Base-by-base conservation (phyloP, 2,113 vertebrate genomes). In the Larimichthys crocea region DNA sequence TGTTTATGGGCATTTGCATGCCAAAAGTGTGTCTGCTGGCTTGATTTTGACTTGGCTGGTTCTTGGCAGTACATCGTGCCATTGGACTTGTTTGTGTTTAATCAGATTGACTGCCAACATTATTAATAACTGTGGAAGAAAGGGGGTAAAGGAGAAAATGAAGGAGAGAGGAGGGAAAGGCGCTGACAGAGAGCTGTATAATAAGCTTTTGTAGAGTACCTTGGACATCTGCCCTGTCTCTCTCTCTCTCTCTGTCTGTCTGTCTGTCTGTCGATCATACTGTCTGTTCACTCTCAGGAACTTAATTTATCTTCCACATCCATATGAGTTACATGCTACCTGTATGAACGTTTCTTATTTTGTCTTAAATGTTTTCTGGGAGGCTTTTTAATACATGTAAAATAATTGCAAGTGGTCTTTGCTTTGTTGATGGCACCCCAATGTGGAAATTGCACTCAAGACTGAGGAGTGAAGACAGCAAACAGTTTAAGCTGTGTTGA, bases 71-170 rank as follows among this genome's bases (percentile, higher is more conserved):
- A 64, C 71, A 76, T 74, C 50, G 46, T 61, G 46, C 70, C 42
- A 10, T 48, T 78, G 57, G 68, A 88, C 73, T 79, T 80, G 69
- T 78, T 85, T 87, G 61, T 89, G 63, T 88, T 89, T 94, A 90
- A 94, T 93, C 91, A 90, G 87, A 92, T 92, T 87, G 82, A 82
- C 76, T 90, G 87, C 85, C 90, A 90, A 71, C 85, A 81, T 90
- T 94, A 94, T 92, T 94, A 94, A 94, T 92, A 89, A 75, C 86
- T 88, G 87, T 87, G 81, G 88, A 86, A 80, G 80, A 79, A 81
- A 60, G 85, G 76, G 87, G 77, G 66, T 84, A 80, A 86, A 86
- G 85, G 83, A 80, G 71, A 83, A 86, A 82, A 79, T 79, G 82
- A 86, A 84, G 76, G 67, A 66, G 71, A 76, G 71, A 84, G 74